A percentile compares a stretch with the other conserved stretches of the same genome.
These are phyloP conservation scores for Ostrea edulis DNA, from an alignment of 1,140 invertebrate species.

Conservation along the genomic window DNA sequence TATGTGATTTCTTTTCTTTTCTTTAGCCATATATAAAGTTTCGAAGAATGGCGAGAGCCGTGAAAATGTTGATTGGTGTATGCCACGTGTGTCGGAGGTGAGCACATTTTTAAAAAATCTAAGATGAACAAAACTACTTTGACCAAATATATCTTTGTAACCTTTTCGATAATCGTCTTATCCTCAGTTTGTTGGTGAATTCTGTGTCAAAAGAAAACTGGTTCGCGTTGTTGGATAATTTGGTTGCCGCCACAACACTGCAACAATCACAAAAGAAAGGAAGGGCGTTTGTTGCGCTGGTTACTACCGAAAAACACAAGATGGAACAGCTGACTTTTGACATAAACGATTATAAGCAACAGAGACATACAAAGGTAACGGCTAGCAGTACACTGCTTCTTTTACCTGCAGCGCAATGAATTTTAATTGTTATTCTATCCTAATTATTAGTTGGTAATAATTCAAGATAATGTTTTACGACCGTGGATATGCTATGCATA, in stretches of 20 bases:
- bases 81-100: slow-evolving; percentile 58
- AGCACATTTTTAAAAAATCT: neutral
- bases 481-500: neutral
- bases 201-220: slow-evolving; percentile 61
- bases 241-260: slow-evolving; percentile 59
- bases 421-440: neutral
- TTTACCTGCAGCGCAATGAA: neutral
- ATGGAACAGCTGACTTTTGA: slow-evolving; percentile 69
- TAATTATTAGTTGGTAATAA: neutral
- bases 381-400: neutral
- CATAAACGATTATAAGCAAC: slow-evolving; percentile 64
- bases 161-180: neutral
- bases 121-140: neutral
- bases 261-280: slow-evolving; percentile 61
- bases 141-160: too few species aligned
- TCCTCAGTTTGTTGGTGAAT: slow-evolving; percentile 44
- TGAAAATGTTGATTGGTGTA: slow-evolving; percentile 57
- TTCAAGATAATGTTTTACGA: neutral
- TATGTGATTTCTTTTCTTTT: neutral
- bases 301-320: slow-evolving; percentile 65
- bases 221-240: slow-evolving; percentile 67
- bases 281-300: slow-evolving; percentile 64
- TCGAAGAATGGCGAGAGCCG: slow-evolving; percentile 53
- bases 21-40: slow-evolving; percentile 58
- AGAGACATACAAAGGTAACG: slow-evolving; percentile 63